Evolutionary conservation across 2,113 vertebrate genomes (phyloP), one percentile per base, ranked within the genome.

Genomic region (Parus major): DNA sequence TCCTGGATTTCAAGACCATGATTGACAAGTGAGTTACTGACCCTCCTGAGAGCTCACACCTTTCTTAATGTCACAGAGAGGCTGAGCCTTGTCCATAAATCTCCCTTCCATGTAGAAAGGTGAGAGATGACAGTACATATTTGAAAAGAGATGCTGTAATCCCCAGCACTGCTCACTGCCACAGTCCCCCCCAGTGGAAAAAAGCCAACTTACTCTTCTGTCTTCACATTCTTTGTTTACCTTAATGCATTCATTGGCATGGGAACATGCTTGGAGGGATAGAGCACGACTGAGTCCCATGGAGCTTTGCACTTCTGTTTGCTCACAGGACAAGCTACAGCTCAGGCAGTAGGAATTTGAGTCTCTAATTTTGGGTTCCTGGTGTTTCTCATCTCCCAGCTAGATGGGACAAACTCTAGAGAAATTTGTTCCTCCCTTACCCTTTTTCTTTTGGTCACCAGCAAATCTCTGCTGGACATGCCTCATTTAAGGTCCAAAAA

Each of bases 1-100:
- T 99, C 94, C 96, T 99, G 98, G 98, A 99, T 95, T 99, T 99
- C 96, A 99, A 99, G 98, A 79, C 93, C 66, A 98, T 99, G 99
- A 98, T 99, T 96, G 99, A 99, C 98, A 98, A 97, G 99, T 99
- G 96, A 99, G 99, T 98, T 77, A 57, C 23, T 16, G 36, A 59
- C 71, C 44, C 64, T 81, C 57, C 75, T 70, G 89, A 47, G 46
- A 79, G 33, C 55, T 68, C 41, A 23, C 4, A 4, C 36, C 5
- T 76, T 82, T 64, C 70, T 90, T 60, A 23, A 35, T 56, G 46
- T 61, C 52, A 61, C 2, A 79, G 72, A 44, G 28, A 83, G 49
- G 20, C 85, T 56, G 44, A 77, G 64, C 49, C 31, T 44, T 25
- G 21, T 42, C 81, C 52, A 21, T 21, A 81, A 50, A 52, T 75